A percentile compares a stretch with the other conserved stretches of the same genome.
Conservation (phyloP, 2,113 vertebrate genomes). For the Willisornis vidua region DNA sequence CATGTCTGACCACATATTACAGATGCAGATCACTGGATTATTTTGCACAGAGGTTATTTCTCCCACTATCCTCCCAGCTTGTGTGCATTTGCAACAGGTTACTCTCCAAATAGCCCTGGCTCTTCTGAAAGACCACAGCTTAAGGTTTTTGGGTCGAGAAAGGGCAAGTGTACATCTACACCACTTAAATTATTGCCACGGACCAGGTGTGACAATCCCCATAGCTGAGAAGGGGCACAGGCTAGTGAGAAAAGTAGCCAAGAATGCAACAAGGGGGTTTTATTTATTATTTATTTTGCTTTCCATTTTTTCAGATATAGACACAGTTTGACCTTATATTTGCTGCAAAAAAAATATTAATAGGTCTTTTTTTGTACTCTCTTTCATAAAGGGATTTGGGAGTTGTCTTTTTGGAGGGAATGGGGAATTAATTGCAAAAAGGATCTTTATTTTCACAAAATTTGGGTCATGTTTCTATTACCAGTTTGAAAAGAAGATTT, state of each 20-base stretch:
- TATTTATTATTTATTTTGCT: background rate
- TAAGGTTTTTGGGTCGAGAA: background rate
- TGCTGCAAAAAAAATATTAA: background rate
- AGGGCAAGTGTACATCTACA: background rate
- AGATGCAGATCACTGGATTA: too few species aligned
- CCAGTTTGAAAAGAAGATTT: background rate
- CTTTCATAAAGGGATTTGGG: background rate
- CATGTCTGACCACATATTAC: accelerated
- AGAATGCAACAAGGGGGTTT: background rate
- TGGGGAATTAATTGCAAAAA: background rate
- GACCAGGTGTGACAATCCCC: background rate
- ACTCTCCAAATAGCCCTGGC: background rate
- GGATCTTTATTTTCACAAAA: background rate
- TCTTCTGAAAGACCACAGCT: background rate
- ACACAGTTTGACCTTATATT: background rate
- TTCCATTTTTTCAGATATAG: background rate
- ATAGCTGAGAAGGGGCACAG: background rate
- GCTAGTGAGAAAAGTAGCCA: background rate
- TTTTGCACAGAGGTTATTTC: background rate
- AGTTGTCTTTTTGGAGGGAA: background rate
- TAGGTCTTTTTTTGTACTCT: background rate
- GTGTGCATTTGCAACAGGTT: accelerated
- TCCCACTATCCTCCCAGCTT: background rate
- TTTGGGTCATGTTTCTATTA: background rate
- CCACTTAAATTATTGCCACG: background rate